A percentile compares a stretch with the other conserved stretches of the same genome.
Evolutionary conservation across 2,113 vertebrate species (phyloP).

Genomic region (Sylvietta virens): DNA sequence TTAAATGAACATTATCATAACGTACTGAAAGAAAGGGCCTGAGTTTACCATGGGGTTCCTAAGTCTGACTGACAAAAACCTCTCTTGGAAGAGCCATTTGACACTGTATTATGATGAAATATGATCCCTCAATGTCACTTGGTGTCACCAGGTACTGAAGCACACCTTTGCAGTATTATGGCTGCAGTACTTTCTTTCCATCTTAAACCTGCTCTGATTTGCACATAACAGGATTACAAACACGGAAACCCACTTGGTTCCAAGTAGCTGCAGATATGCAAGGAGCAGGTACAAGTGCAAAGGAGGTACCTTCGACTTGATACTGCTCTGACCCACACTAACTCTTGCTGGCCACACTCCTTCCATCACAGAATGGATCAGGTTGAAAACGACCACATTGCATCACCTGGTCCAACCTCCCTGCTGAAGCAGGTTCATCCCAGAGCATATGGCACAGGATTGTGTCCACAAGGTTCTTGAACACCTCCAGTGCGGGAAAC

Average conservation of each 20-base stretch:
- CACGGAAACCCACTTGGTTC: background rate
- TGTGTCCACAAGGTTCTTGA: background rate
- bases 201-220: background rate
- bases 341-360: background rate
- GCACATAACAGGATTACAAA: too few relatives aligned
- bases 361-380: background rate
- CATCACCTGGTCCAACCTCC: background rate
- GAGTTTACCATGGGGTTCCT: background rate
- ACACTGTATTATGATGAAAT: background rate
- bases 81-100: background rate
- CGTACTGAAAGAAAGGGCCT: background rate
- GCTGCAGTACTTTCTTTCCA: background rate
- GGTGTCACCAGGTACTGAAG: background rate
- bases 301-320: background rate
- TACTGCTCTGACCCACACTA: rapidly evolving
- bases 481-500: background rate
- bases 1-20: background rate
- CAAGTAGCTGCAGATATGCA: rapidly evolving
- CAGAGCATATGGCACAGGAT: background rate
- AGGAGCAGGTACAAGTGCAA: background rate
- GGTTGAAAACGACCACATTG: background rate
- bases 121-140: background rate
- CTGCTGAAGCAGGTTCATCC: background rate
- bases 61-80: background rate
- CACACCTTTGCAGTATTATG: rapidly evolving